Evolutionary conservation across 2,113 vertebrate genomes (phyloP).

Genomic region (Zapus hudsonius): DNA sequence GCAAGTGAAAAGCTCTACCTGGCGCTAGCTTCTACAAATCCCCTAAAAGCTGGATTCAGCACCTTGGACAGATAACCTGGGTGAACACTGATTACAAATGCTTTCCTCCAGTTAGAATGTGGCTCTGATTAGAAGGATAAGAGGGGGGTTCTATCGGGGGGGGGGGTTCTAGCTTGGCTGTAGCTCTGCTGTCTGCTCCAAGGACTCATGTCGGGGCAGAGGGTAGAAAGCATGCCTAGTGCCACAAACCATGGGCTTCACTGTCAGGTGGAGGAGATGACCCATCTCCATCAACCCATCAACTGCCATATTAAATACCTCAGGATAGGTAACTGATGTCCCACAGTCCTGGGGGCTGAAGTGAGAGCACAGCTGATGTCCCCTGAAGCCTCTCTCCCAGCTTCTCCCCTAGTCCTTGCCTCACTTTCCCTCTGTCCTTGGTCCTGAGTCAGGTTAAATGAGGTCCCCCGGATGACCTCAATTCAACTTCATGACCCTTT

Average conservation of each 20-base stretch:
- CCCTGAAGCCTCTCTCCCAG: background rate
- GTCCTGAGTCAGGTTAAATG: background rate
- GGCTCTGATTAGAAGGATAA: constrained; percentile 18
- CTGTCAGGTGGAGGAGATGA: background rate
- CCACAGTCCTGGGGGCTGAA: background rate
- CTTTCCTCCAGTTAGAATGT: constrained; percentile 17
- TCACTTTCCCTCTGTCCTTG: background rate
- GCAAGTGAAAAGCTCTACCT: background rate
- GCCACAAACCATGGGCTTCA: constrained; percentile 62
- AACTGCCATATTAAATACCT: fast-evolving
- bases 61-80: fast-evolving
- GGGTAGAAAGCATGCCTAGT: constrained; percentile 17
- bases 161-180: fast-evolving
- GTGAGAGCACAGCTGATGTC: fast-evolving
- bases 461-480: fast-evolving
- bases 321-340: background rate
- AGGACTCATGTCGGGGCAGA: fast-evolving
- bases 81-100: background rate
- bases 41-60: too few relatives aligned
- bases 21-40: too few relatives aligned
- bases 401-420: fast-evolving
- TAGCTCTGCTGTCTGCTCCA: fast-evolving
- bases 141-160: background rate
- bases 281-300: constrained; percentile 17
- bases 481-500: background rate